Percentiles rank a stretch among this genome's conserved stretches.
phyloP scores from a whole-genome alignment of 2,797 vertebrate genomes.

The Syndactyla subalaris region DNA sequence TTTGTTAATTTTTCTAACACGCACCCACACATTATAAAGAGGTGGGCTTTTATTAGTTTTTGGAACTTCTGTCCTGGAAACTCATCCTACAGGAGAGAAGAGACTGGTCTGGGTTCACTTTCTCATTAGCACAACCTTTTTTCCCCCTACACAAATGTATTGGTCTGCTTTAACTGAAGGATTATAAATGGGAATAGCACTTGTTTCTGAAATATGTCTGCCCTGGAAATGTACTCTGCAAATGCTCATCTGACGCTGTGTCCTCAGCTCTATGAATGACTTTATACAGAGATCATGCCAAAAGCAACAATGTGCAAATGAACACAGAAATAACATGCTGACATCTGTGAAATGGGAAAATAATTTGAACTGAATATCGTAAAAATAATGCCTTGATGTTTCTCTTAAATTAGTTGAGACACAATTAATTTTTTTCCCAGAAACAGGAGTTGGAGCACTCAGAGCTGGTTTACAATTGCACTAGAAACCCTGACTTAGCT shows the following conservation, averaged over 20 bases:
- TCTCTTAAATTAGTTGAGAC: background rate
- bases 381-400: background rate
- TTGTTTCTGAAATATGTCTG: background rate
- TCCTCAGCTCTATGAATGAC: background rate
- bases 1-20: background rate
- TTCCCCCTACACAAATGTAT: background rate
- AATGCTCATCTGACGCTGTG: background rate
- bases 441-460: background rate
- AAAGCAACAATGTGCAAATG: background rate
- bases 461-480: background rate
- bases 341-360: background rate
- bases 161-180: background rate
- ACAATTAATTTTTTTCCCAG: background rate
- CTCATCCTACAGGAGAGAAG: background rate
- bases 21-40: background rate
- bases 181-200: background rate
- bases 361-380: background rate
- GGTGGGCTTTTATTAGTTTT: background rate
- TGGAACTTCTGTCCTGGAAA: background rate
- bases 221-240: background rate
- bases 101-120: background rate
- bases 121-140: background rate
- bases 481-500: background rate
- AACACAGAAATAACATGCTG: background rate
- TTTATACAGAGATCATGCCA: background rate